phyloP scores from a whole-genome alignment of 2,888 invertebrate species.

The Germaria angustata region DNA sequence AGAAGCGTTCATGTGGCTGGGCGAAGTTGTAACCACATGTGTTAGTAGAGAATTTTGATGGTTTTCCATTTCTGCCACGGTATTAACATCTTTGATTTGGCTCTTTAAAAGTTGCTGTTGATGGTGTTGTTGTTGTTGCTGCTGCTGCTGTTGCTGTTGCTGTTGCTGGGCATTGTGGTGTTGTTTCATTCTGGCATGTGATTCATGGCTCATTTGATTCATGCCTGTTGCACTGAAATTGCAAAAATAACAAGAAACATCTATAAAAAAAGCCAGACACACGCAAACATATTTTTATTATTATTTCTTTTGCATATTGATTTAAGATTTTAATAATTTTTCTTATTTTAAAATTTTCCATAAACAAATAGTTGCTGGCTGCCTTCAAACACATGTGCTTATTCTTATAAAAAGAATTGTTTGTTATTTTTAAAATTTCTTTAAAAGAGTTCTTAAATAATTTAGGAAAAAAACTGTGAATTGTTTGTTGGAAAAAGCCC shows the following conservation, averaged over 20 bases:
- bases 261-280: constrained; percentile 2
- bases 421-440: constrained; percentile 29
- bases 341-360: constrained; percentile 26
- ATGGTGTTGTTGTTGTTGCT: constrained; percentile 67
- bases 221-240: constrained; percentile 72
- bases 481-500: constrained; percentile 56
- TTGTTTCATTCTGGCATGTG: constrained; percentile 77
- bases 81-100: constrained; percentile 67
- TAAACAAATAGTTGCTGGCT: constrained; percentile 54
- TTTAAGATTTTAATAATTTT: constrained; percentile 40
- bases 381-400: constrained; percentile 43
- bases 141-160: constrained; percentile 67
- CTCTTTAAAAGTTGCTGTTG: constrained; percentile 67
- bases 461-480: constrained; percentile 36
- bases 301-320: constrained; percentile 62
- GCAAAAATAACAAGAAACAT: constrained; percentile 15
- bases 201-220: constrained; percentile 78
- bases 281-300: constrained; percentile 23
- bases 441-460: constrained; percentile 39
- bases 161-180: constrained; percentile 70
- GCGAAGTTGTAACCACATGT: constrained; percentile 63
- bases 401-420: constrained; percentile 20
- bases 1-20: constrained; percentile 49
- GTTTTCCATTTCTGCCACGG: constrained; percentile 71
- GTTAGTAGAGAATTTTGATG: constrained; percentile 70